Evolutionary conservation across 1,140 invertebrate genomes (phyloP).

Genomic region (Drosophila pseudoobscura): DNA sequence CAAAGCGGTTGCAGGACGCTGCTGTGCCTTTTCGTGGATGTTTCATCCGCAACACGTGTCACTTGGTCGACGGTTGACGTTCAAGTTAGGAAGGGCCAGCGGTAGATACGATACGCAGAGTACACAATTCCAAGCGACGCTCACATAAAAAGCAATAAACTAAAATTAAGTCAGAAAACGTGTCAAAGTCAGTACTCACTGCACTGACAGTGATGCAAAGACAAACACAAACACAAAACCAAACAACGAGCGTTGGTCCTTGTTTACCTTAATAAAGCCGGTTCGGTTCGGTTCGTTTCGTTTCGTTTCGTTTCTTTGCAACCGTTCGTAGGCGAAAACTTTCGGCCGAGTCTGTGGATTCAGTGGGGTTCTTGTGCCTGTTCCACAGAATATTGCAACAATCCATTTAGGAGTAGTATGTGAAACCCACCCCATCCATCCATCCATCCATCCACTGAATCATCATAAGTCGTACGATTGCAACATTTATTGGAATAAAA

Average conservation of each 20-base stretch:
- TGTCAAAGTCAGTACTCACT: conserved; percentile 78
- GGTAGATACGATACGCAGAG: conserved; percentile 51
- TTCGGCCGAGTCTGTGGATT: conserved; percentile 2
- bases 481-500: no score
- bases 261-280: conserved; percentile 73
- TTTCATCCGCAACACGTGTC: conserved; percentile 76
- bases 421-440: no score
- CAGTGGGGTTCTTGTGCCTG: no score
- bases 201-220: conserved; percentile 76
- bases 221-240: conserved; percentile 77
- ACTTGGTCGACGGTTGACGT: conserved; percentile 26
- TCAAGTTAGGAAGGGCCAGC: conserved; percentile 24
- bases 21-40: conserved; percentile 51
- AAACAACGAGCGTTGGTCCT: conserved; percentile 72
- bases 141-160: conserved; percentile 77
- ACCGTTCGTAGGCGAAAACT: not conserved
- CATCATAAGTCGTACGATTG: no score
- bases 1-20: conserved; percentile 39
- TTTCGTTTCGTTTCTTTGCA: not conserved
- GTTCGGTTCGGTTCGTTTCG: conserved; percentile 25
- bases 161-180: conserved; percentile 82
- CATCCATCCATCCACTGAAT: no score
- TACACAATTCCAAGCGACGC: conserved; percentile 31
- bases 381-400: no score
- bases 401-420: no score